These are phyloP conservation scores for Caranx melampygus DNA, from an alignment of 2,113 vertebrate genomes.

Conservation along the genomic window DNA sequence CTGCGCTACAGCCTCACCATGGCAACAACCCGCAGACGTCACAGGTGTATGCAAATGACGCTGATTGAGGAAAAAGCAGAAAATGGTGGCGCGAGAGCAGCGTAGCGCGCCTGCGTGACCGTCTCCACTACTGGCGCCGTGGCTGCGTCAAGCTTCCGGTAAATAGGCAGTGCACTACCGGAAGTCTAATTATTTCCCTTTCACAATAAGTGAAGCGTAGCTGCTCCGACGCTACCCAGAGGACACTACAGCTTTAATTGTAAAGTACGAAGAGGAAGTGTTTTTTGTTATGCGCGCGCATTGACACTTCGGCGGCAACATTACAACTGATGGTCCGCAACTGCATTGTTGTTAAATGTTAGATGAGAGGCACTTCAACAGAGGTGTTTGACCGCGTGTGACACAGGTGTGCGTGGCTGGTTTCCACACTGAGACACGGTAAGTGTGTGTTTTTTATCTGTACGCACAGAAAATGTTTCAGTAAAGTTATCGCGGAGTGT, in stretches of 20 bases:
- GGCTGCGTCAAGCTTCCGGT: neutral
- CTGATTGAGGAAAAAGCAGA: slow-evolving; percentile 83
- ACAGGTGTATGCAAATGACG: slow-evolving; percentile 63
- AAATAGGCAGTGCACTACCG: accelerated
- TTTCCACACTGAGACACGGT: neutral
- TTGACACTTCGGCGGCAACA: neutral
- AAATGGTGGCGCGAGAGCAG: slow-evolving; percentile 79
- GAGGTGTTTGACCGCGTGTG: neutral
- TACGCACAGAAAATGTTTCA: neutral
- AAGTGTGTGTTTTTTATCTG: neutral
- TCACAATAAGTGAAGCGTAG: slow-evolving; percentile 7
- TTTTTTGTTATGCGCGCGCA: accelerated
- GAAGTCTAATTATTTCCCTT: accelerated
- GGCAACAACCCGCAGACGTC: slow-evolving; percentile 57
- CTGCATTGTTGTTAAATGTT: neutral
- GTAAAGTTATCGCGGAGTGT: slow-evolving; percentile 21
- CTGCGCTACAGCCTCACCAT: too few species aligned
- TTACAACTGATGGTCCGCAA: neutral
- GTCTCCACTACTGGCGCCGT: slow-evolving; percentile 58
- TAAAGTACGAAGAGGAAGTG: neutral
- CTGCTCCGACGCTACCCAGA: neutral
- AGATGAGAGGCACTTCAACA: slow-evolving; percentile 15
- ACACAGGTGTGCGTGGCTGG: neutral
- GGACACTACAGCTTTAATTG: slow-evolving; percentile 6
- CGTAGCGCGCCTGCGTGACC: slow-evolving; percentile 77